Conservation (phyloP, 2,888 invertebrate species). For the Odontocerum albicorne region DNA sequence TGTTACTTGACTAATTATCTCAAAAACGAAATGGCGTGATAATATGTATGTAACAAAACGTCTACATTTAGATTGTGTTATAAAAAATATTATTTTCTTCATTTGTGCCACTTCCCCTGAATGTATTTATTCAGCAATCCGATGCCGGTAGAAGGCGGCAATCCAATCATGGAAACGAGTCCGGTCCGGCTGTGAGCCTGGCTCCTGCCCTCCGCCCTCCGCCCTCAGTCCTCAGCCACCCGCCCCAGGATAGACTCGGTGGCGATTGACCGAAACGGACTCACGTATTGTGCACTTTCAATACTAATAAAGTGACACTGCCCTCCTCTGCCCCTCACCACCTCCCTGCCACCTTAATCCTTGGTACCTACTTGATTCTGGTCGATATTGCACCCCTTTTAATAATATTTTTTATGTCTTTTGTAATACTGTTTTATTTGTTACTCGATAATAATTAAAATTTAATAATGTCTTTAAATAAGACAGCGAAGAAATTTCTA, state of each 20-base stretch:
- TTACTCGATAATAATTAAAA: too few relatives aligned
- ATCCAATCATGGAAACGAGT: constrained; percentile 62
- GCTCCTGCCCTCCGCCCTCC: background rate
- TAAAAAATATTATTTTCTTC: background rate
- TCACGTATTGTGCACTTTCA: background rate
- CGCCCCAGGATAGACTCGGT: background rate
- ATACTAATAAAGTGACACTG: constrained; percentile 8
- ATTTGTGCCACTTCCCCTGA: background rate
- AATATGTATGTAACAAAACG: too few relatives aligned
- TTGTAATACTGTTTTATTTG: too few relatives aligned
- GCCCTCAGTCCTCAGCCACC: background rate
- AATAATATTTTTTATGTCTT: too few relatives aligned
- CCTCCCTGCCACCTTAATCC: background rate
- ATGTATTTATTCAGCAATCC: too few relatives aligned
- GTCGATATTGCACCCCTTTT: too few relatives aligned
- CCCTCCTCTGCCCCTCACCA: background rate
- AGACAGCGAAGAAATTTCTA: too few relatives aligned
- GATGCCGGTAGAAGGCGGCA: constrained; percentile 49
- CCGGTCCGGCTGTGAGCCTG: too few relatives aligned
- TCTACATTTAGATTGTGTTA: background rate
- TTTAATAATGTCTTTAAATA: too few relatives aligned
- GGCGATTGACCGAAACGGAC: constrained; percentile 6
- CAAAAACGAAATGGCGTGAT: too few relatives aligned
- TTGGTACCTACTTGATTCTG: too few relatives aligned
- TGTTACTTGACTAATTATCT: too few relatives aligned